A percentile compares a stretch with the other conserved stretches of the same genome.
These are phyloP conservation scores for Tyto alba DNA, from an alignment of 2,113 vertebrate species.

Conservation along the genomic window DNA sequence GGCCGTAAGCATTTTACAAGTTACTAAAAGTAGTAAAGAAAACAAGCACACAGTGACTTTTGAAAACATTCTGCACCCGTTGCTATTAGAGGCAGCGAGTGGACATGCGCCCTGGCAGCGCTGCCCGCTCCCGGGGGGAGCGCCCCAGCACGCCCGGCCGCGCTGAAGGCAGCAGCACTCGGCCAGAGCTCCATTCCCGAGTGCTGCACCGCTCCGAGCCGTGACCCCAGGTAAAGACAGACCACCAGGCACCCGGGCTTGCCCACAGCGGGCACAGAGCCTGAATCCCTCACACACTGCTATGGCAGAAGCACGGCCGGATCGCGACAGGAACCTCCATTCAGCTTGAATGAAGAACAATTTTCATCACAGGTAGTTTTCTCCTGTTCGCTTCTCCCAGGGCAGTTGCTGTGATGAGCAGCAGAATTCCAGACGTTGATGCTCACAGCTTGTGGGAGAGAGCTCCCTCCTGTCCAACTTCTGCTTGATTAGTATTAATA, in stretches of 20 bases:
- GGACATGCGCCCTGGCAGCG: fast-evolving
- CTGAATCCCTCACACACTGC: fast-evolving
- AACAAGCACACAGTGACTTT: background rate
- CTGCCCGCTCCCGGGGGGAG: background rate
- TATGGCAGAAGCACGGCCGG: background rate
- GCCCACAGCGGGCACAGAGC: background rate
- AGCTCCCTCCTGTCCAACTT: background rate
- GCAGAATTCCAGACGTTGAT: background rate
- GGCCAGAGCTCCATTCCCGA: background rate
- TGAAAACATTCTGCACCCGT: background rate
- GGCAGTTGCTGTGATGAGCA: background rate
- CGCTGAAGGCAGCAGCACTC: background rate
- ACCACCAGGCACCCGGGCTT: background rate
- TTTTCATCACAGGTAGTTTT: background rate
- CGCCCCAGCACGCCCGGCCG: no score
- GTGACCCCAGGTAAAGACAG: background rate
- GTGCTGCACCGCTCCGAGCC: background rate
- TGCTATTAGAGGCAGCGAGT: background rate
- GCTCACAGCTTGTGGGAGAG: background rate
- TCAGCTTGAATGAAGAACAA: background rate
- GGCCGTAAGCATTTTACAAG: background rate
- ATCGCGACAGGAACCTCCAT: fast-evolving
- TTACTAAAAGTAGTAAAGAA: conserved; percentile 36
- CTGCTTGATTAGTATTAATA: background rate
- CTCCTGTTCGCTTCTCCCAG: background rate